Evolutionary conservation across 2,113 vertebrate species (phyloP).

Genomic region (Cyanoderma ruficeps): DNA sequence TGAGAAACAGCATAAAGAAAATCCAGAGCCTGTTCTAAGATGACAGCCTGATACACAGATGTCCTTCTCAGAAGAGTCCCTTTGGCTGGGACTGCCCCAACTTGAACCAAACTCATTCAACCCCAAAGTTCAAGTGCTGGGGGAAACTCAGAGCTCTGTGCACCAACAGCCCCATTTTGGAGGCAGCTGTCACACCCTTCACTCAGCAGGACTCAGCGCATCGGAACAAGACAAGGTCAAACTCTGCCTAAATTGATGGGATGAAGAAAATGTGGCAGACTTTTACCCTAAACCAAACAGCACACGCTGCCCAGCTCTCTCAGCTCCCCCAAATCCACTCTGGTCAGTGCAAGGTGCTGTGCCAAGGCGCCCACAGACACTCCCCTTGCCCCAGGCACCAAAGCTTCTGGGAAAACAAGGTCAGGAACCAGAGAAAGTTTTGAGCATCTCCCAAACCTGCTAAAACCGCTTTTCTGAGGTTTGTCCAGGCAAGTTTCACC

Average conservation of each 20-base stretch:
- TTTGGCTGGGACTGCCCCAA: rapidly evolving
- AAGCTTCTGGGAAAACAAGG: not conserved
- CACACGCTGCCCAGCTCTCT: not conserved
- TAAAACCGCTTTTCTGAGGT: not conserved
- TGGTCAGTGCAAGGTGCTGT: not conserved
- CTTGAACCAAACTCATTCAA: not conserved
- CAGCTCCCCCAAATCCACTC: not conserved
- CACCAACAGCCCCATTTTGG: not conserved
- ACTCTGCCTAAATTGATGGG: not conserved
- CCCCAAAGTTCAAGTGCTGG: not conserved
- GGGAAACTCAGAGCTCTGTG: not conserved
- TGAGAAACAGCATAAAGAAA: not conserved
- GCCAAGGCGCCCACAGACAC: rapidly evolving
- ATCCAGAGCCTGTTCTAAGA: not conserved
- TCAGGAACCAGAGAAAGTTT: not conserved
- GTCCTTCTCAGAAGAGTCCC: not conserved
- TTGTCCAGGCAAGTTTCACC: not conserved
- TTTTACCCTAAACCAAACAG: not conserved
- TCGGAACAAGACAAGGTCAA: not conserved
- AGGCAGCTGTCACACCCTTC: not conserved
- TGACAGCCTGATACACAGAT: not conserved
- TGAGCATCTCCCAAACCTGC: not conserved
- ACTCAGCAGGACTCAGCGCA: not conserved
- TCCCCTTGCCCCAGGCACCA: rapidly evolving
- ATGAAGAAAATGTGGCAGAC: not conserved